These are phyloP conservation scores for Callorhinus ursinus DNA, from an alignment of 2,113 vertebrate genomes.

Conservation along the genomic window DNA sequence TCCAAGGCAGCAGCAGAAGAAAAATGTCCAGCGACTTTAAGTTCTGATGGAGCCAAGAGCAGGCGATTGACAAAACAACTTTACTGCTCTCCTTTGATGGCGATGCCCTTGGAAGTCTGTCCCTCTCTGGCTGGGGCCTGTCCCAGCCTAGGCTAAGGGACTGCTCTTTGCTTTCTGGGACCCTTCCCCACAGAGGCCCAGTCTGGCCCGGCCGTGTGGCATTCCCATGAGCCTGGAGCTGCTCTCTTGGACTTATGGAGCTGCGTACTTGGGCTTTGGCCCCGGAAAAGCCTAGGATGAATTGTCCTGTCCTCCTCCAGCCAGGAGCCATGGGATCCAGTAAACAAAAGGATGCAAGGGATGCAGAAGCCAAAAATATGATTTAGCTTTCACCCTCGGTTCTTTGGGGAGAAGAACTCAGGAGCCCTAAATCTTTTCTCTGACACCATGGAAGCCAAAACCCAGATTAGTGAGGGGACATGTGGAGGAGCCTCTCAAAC, in stretches of 20 bases:
- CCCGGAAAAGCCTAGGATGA: not conserved
- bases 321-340: not conserved
- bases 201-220: not conserved
- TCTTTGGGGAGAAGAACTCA: constrained; percentile 41
- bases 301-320: not conserved
- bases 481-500: constrained; percentile 34
- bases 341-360: constrained; percentile 64
- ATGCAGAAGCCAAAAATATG: constrained; percentile 14
- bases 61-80: constrained; percentile 77
- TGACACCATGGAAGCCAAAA: not conserved
- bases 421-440: constrained; percentile 58
- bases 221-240: not conserved
- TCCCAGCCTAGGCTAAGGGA: not conserved
- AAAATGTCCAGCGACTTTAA: constrained; percentile 86
- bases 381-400: constrained; percentile 34
- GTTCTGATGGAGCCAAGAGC: constrained; percentile 82
- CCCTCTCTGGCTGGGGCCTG: not conserved
- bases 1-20: constrained; percentile 88
- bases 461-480: not conserved
- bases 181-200: not conserved
- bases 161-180: not conserved
- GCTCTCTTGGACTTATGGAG: not conserved
- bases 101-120: not conserved
- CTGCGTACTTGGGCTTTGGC: not conserved
- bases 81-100: constrained; percentile 50